Percentiles rank a stretch among this genome's conserved stretches.
phyloP scores from a whole-genome alignment of 1,140 invertebrate species.

The Samia ricini region DNA sequence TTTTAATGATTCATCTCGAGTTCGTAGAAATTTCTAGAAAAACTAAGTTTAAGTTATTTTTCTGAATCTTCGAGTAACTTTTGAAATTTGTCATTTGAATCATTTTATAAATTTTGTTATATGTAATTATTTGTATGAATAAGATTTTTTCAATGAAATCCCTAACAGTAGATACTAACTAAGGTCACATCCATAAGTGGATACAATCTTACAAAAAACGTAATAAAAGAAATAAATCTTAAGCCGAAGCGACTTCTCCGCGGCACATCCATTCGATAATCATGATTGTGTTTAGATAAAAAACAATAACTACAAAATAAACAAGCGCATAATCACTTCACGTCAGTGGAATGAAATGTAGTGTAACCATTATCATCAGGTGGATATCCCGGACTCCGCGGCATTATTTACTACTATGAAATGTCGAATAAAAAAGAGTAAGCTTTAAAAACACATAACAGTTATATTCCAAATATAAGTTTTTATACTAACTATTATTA shows the following conservation, averaged over 20 bases:
- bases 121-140: neutral
- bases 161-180: neutral
- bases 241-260: constrained; percentile 35
- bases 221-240: neutral
- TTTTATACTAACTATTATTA: no score
- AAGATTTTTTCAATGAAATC: neutral
- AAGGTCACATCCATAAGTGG: constrained; percentile 2
- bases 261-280: constrained; percentile 56
- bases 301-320: constrained; percentile 75
- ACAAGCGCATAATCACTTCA: constrained; percentile 71
- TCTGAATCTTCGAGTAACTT: no score
- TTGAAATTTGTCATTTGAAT: no score
- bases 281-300: constrained; percentile 75
- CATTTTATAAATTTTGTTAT: neutral
- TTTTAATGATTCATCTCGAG: no score
- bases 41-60: no score
- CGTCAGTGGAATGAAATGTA: constrained; percentile 50
- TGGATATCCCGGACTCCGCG: neutral
- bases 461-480: neutral
- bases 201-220: neutral
- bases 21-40: no score
- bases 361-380: constrained; percentile 25
- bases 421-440: neutral
- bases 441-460: no score
- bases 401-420: neutral